Base-by-base conservation (phyloP, 92 coral and sea anemone species). In the Virgularia gustaviana region DNA sequence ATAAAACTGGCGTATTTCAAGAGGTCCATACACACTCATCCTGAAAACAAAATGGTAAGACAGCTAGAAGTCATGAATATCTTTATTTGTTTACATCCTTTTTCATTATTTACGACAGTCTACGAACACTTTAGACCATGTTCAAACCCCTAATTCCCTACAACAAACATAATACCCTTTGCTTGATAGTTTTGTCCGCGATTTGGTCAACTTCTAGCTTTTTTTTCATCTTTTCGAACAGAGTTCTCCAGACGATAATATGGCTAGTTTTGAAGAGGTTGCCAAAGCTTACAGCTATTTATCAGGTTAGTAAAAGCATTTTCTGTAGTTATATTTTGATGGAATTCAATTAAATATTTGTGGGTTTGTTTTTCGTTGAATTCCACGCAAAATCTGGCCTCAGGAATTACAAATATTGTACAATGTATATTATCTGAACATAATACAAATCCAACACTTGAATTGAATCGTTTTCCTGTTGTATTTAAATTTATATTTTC, bases 1-100 rank as follows among this genome's bases (percentile, higher is more conserved):
- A 49, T 68, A 49, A 68, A 49, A 51, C 54, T 68, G 35, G 75
- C 75, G 16, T 68, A 31, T 49, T 68, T 68, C 19, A 68, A 49
- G 75, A 68, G 51, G 51, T 68, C 75, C 13, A 9, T 68, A 16
- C 36, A 68, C 16, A 0, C 45, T 5, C 61, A 68, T 47, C 75
- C 75, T 16, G 75, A 68, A 31, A 18, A 8, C 36, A 28, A 11
- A 0, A 60, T 34, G 66, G 45, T 60, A 32, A n/a, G 62, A 20
- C 42, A 28, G 43, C 20, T 33, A 19, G 2, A 13, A 22, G 54
- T 43, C 31, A 37, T n/a, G 2, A 7, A 6, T 27, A 44, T 68
- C 47, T 66, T 32, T 66, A 39, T 66, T 44, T 49, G 36, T 68
- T 52, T 52, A 52, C 58, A 16, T 52, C 3, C 30, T 2, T 15